Conservation (phyloP, 2,797 vertebrate genomes). For the Champsocephalus gunnari region DNA sequence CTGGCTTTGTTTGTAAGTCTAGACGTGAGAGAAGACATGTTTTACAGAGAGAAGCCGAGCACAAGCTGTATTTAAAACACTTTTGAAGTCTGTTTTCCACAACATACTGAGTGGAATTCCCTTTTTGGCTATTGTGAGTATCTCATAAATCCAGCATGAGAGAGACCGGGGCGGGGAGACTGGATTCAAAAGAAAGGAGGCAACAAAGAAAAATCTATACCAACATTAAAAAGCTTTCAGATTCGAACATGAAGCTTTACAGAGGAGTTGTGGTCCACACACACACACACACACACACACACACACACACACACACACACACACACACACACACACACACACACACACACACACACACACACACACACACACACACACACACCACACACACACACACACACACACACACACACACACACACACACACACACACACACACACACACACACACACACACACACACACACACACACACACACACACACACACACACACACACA, state of each 20-base stretch:
- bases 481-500: too few species aligned
- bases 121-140: constrained; percentile 45
- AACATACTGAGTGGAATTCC: constrained; percentile 58
- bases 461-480: too few species aligned
- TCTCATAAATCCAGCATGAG: constrained; percentile 51
- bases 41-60: constrained; percentile 42
- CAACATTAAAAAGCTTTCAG: constrained; percentile 16
- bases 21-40: constrained; percentile 37
- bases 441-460: too few species aligned
- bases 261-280: constrained; percentile 3
- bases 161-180: not conserved
- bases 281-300: not conserved
- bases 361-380: too few species aligned
- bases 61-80: constrained; percentile 53
- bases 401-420: too few species aligned
- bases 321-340: too few species aligned
- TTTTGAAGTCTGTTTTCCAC: constrained; percentile 64
- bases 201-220: constrained; percentile 11
- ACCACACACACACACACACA: too few species aligned
- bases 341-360: too few species aligned
- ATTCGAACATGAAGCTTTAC: constrained; percentile 25
- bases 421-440: too few species aligned
- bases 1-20: constrained; percentile 60
- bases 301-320: constrained; percentile 8
- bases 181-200: constrained; percentile 22